These are phyloP conservation scores for Watersipora subatra DNA, from an alignment of 1,140 invertebrate species.

Conservation along the genomic window DNA sequence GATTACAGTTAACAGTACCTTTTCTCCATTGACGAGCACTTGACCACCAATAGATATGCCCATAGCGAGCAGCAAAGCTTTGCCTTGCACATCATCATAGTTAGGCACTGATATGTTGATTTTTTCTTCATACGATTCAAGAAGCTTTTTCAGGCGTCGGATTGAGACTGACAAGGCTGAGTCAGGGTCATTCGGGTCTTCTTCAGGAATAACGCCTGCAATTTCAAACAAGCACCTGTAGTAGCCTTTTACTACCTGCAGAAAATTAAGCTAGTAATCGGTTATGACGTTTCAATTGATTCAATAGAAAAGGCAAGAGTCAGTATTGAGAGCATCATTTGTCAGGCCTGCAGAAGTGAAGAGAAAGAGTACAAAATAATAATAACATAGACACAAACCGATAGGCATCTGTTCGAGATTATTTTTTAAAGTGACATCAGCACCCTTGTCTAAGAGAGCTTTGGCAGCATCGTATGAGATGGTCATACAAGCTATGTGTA, in stretches of 20 bases:
- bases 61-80: conserved; percentile 42
- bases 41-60: conserved; percentile 43
- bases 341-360: neutral
- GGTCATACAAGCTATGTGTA: conserved; percentile 47
- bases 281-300: neutral
- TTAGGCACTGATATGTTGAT: conserved; percentile 26
- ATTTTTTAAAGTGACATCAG: conserved; percentile 39
- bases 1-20: too few relatives aligned
- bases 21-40: conserved; percentile 29
- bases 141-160: conserved; percentile 27
- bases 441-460: conserved; percentile 42
- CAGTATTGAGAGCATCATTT: neutral
- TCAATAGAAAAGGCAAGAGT: neutral
- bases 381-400: conserved; percentile 20
- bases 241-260: too few relatives aligned
- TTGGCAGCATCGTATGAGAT: conserved; percentile 42
- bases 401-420: conserved; percentile 34
- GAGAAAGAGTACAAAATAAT: neutral
- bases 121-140: conserved; percentile 19
- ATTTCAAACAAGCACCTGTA: too few relatives aligned
- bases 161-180: conserved; percentile 37
- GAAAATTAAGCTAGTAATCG: too few relatives aligned
- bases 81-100: conserved; percentile 39
- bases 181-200: conserved; percentile 32
- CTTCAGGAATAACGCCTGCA: conserved; percentile 44